These are phyloP conservation scores for Araneus ventricosus DNA, from an alignment of 1,140 invertebrate genomes.

Conservation along the genomic window DNA sequence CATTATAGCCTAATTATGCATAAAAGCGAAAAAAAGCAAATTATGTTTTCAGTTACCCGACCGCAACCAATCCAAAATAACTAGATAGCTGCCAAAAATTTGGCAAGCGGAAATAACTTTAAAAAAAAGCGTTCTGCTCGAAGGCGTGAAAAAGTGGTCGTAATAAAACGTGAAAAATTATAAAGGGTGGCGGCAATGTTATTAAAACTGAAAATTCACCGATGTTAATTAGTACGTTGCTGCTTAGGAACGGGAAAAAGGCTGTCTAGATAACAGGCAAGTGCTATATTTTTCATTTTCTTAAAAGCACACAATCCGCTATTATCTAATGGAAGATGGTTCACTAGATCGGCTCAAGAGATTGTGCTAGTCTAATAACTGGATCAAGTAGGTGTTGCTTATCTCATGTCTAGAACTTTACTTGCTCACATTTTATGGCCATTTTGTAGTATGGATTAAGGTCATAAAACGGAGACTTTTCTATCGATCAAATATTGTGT, in stretches of 20 bases:
- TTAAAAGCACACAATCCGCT: constrained; percentile 53
- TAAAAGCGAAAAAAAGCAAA: constrained; percentile 16
- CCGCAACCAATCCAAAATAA: constrained; percentile 45
- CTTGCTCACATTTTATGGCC: constrained; percentile 25
- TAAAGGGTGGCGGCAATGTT: constrained; percentile 23
- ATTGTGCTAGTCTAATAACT: constrained; percentile 38
- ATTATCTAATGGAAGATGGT: constrained; percentile 65
- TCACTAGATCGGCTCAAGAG: constrained; percentile 28
- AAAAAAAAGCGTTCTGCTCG: not conserved
- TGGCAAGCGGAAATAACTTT: constrained; percentile 44
- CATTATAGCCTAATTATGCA: constrained; percentile 41
- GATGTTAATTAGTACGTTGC: constrained; percentile 38
- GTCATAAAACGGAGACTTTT: constrained; percentile 35
- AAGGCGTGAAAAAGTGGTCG: constrained; percentile 26
- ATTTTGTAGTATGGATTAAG: constrained; percentile 53
- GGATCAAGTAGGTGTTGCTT: constrained; percentile 37
- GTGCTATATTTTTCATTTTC: constrained; percentile 63
- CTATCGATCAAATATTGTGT: constrained; percentile 46
- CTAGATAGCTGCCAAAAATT: constrained; percentile 53
- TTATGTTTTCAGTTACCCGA: constrained; percentile 14
- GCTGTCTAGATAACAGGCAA: constrained; percentile 21
- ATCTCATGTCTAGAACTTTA: constrained; percentile 55
- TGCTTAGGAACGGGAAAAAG: not conserved
- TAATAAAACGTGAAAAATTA: constrained; percentile 35
- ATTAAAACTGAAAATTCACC: constrained; percentile 54